Evolutionary conservation across 1,140 invertebrate genomes (phyloP), one percentile per base, ranked within the genome.

Genomic region (Parasteatoda tepidariorum): DNA sequence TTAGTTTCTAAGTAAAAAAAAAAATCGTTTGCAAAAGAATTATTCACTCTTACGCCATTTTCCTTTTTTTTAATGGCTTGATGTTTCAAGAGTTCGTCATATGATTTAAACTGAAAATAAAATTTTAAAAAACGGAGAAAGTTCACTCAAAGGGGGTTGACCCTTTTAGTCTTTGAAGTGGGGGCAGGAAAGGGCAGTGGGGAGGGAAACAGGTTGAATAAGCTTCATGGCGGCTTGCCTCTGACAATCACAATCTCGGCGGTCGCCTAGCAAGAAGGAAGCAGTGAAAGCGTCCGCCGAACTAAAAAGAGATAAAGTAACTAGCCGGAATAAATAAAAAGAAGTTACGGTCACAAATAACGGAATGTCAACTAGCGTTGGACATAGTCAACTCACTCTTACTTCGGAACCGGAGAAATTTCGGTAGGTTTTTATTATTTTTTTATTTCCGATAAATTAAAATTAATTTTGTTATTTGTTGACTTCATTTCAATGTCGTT

Each of bases 371-470:
- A 82, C 64, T 4, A 82, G 67, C 66, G 57, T 82, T 64, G 30
- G 78, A 2, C 75, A 79, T 22, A 79, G 75, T 33, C 75, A 79
- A 24, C 62, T 79, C 18, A 79, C 75, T n/a, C 75, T 79, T n/a
- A 79, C 75, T 6, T 79, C 75, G 6, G 75, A 79, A 61, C 75
- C 75, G 18, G 75, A 79, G 28, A 79, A 67, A 18, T 79, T 79
- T 34, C 54, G 48, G 75, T 79, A 26, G 68, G 75, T 76, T 57
- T 67, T 26, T 38, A 26, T 73, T 57, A 55, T 70, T 4, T 33
- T 9, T 41, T 2, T 31, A 11, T 64, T 31, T 64, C 31, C 33
- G 18, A 30, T 64, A 41, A 48, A 4, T n/a, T n/a, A n/a, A n/a
- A 9, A 9, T 48, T 18, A 48, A 48, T 9, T 48, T 48, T 48